Percentiles rank a stretch among this genome's conserved stretches.
Evolutionary conservation across 2,797 vertebrate genomes (phyloP).

Genomic region (Alauda arvensis): DNA sequence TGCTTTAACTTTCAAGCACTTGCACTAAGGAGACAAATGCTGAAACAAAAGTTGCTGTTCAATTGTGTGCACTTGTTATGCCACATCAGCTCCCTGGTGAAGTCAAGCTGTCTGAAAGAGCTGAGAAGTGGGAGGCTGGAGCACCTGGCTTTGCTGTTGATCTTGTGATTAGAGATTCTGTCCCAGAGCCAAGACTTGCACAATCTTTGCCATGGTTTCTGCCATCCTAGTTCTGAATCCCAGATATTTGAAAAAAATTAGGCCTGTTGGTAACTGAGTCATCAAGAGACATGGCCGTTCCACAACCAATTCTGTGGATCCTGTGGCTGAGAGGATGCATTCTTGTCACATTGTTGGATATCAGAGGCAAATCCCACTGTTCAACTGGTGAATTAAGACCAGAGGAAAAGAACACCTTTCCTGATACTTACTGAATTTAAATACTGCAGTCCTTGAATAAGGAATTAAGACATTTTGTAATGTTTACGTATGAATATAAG

Average conservation of each 20-base stretch:
- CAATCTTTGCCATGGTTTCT: background rate
- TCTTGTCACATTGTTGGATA: background rate
- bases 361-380: background rate
- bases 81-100: background rate
- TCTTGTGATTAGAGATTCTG: background rate
- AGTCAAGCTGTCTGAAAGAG: background rate
- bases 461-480: background rate
- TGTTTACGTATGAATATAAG: background rate
- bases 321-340: background rate
- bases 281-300: background rate
- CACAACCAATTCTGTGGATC: background rate
- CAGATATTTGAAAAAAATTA: background rate
- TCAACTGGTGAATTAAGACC: background rate
- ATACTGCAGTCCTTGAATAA: background rate
- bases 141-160: background rate
- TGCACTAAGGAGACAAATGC: background rate
- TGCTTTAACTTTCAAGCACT: background rate
- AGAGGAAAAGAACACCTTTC: background rate
- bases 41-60: background rate
- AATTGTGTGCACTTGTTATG: rapidly evolving
- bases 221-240: background rate
- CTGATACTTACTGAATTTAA: background rate
- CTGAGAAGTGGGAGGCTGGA: background rate
- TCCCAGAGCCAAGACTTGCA: background rate
- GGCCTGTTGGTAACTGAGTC: background rate